Evolutionary conservation across 2,113 vertebrate species (phyloP).

Genomic region (Penelope pileata): DNA sequence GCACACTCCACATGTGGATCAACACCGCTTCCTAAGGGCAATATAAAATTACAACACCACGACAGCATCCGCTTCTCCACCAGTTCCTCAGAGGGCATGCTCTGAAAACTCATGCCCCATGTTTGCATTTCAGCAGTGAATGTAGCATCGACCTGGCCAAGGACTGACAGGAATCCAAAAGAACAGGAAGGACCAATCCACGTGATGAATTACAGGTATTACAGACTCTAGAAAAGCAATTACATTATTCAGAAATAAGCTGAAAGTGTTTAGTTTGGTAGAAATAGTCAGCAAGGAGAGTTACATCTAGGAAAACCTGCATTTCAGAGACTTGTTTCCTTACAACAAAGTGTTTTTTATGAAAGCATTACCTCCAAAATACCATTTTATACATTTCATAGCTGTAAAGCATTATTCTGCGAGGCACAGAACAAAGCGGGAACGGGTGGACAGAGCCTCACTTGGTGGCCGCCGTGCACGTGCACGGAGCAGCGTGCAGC

Average conservation of each 20-base stretch:
- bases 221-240: background rate
- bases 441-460: too few relatives aligned
- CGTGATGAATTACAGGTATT: background rate
- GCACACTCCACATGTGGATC: background rate
- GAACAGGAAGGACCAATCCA: background rate
- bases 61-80: too few relatives aligned
- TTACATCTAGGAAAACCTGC: background rate
- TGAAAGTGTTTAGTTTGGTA: background rate
- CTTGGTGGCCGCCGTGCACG: too few relatives aligned
- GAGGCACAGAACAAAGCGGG: too few relatives aligned
- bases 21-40: background rate
- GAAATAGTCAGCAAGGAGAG: background rate
- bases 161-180: too few relatives aligned
- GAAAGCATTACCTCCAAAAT: background rate
- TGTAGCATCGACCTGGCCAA: too few relatives aligned
- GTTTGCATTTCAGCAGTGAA: background rate
- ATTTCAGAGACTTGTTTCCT: background rate
- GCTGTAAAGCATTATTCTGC: too few relatives aligned
- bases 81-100: too few relatives aligned
- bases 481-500: too few relatives aligned
- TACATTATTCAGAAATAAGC: background rate
- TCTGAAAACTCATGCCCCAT: background rate
- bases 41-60: background rate
- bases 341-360: background rate
- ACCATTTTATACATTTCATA: too few relatives aligned